Evolutionary conservation across 1,140 invertebrate genomes (phyloP).

Genomic region (Gonioctena quinquepunctata): DNA sequence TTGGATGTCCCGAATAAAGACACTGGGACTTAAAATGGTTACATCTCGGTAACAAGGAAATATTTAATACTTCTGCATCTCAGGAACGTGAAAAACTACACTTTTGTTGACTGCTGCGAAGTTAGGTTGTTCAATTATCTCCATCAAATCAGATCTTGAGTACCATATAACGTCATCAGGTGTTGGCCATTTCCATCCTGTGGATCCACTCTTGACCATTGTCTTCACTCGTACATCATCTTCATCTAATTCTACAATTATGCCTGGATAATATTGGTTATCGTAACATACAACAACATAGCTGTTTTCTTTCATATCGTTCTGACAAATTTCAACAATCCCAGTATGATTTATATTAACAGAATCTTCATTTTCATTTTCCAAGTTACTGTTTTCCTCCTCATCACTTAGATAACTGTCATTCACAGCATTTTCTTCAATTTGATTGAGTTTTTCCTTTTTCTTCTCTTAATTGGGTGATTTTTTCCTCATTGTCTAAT

Average conservation of each 20-base stretch:
- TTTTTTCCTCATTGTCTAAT: neutral
- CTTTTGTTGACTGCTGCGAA: too few species aligned
- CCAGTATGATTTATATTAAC: neutral
- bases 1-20: too few species aligned
- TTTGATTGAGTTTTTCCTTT: neutral
- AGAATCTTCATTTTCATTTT: neutral
- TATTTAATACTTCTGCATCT: too few species aligned
- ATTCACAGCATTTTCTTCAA: neutral
- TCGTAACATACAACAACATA: neutral
- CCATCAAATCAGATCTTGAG: neutral
- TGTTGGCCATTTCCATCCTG: neutral
- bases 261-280: neutral
- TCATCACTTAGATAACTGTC: neutral
- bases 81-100: too few species aligned
- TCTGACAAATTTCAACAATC: neutral
- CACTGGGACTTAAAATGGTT: too few species aligned
- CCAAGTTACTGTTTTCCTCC: neutral
- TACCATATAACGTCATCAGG: neutral
- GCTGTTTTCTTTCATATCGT: neutral
- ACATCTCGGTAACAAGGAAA: too few species aligned
- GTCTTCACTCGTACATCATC: neutral
- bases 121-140: neutral
- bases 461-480: neutral
- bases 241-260: neutral
- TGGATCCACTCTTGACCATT: neutral